Base-by-base conservation (phyloP, 2,113 vertebrate genomes). In the Montifringilla adamsi region DNA sequence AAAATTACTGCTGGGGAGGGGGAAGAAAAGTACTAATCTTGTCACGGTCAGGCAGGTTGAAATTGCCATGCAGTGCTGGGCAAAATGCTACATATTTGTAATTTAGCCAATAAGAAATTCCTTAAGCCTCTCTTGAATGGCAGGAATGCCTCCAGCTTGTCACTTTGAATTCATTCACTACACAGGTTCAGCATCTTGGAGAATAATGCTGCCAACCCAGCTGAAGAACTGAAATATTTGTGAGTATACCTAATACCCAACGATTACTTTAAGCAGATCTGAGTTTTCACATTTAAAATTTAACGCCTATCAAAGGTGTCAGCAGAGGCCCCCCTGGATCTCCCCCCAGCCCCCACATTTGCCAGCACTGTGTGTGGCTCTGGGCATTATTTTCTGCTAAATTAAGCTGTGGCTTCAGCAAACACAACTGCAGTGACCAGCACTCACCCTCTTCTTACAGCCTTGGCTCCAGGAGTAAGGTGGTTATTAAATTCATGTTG, bases 91-190 rank as follows among this genome's bases (percentile, higher is more conserved):
- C 98, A 98, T 98, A 98, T 98, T 98, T 98, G 97, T 98, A 97
- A 98, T 98, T 98, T 98, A 98, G 98, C 98, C 98, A 99, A 97
- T 97, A 98, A 99, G 98, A 98, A 99, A 98, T 98, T 98, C 98
- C 97, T 98, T 99, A 99, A 99, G 98, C 98, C 98, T 98, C 97
- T 95, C 97, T 92, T 98, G 98, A 98, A 98, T 97, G 96, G 95
- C 97, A 98, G 95, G 98, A 98, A 98, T 98, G 97, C 98, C 97
- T 98, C 97, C 95, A 97, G 98, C 97, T 98, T 98, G 98, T 98
- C 98, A 95, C 97, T 97, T 98, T 96, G 88, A 96, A 98, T 98
- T 98, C 97, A 96, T 97, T 98, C 97, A 96, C 93, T 94, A 66
- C 95, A 85, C 95, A 94, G 93, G 95, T 97, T 98, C 98, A 98